Evolutionary conservation across 2,797 vertebrate genomes (phyloP).

Genomic region (Holocentrus rufus): DNA sequence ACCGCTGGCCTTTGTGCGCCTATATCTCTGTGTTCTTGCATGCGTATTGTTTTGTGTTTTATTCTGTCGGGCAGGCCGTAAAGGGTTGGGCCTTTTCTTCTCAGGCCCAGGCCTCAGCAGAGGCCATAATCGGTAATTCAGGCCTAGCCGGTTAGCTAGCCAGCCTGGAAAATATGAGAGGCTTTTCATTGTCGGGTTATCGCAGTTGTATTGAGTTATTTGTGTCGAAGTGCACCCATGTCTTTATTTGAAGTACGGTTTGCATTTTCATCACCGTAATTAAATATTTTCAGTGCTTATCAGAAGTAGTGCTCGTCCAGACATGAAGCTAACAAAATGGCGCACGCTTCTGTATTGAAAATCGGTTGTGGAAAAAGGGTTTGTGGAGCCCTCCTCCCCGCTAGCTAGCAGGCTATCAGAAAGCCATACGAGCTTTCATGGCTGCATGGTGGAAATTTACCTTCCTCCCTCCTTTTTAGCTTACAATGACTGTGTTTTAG

Average conservation of each 20-base stretch:
- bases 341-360: constrained; percentile 67
- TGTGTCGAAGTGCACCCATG: rapidly evolving
- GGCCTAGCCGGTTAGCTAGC: constrained; percentile 67
- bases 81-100: constrained; percentile 77
- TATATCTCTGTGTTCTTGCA: constrained; percentile 53
- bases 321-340: constrained; percentile 80
- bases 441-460: not conserved
- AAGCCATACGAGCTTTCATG: not conserved
- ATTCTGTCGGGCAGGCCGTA: constrained; percentile 72
- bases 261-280: rapidly evolving
- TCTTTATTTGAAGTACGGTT: rapidly evolving
- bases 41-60: constrained; percentile 64
- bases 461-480: rapidly evolving
- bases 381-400: constrained; percentile 38
- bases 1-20: constrained; percentile 31
- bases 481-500: not conserved
- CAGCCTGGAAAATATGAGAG: not conserved
- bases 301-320: constrained; percentile 55
- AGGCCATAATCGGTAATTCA: constrained; percentile 68
- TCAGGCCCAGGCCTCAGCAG: constrained; percentile 72
- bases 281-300: constrained; percentile 18
- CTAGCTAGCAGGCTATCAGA: constrained; percentile 27
- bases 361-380: constrained; percentile 51
- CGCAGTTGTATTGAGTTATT: rapidly evolving
- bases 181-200: not conserved